Base-by-base conservation (phyloP, 30 jellyfish, hydroid and myxozoan genomes). In the Aurelia aurita complex sp. Pacific region DNA sequence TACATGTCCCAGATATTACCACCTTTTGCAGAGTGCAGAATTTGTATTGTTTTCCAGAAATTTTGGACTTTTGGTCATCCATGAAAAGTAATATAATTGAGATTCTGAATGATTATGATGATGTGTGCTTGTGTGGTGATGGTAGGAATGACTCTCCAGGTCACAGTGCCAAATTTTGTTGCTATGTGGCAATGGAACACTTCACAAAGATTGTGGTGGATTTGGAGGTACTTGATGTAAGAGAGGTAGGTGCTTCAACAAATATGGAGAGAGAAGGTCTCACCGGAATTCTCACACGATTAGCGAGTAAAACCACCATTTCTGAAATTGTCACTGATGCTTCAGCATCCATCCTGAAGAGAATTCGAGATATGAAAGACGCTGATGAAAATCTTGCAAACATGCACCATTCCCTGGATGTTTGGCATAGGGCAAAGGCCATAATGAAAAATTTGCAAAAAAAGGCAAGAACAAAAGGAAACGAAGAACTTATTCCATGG, bases 321-420 rank as follows among this genome's bases (percentile, higher is more conserved):
- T 19, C 29, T 15, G 88, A 78, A 35, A 35, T 78, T 9, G 63
- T 77, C 38, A 78, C 88, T 11, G 88, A 78, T 78, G 88, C 82
- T 2, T 78, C 88, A 60, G 33, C 67, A 11, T 19, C 82, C 17
- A 63, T 63, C 38, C 33, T 63, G 35, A 78, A 78, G 19, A 17
- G 53, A 18, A 10, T 78, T 8, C 60, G 82, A 63, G 88, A 63
- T 66, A 29, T 78, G 50, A 78, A 59, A 46, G 82, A 2, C 3
- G 36, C 5, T 33, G 19, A 78, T 63, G 32, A n/a, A 12, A 65
- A 63, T 14, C 66, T 60, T 16, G 33, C 32, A 17, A 38, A 63
- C 11, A 9, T 78, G 4, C 5, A 9, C 23, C 88, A 78, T 64
- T 50, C 65, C 23, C 7, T 78, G 65, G 88, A 78, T 63, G 19